phyloP scores from a whole-genome alignment of 2,797 vertebrate species.

The Hephaestus fuliginosus region DNA sequence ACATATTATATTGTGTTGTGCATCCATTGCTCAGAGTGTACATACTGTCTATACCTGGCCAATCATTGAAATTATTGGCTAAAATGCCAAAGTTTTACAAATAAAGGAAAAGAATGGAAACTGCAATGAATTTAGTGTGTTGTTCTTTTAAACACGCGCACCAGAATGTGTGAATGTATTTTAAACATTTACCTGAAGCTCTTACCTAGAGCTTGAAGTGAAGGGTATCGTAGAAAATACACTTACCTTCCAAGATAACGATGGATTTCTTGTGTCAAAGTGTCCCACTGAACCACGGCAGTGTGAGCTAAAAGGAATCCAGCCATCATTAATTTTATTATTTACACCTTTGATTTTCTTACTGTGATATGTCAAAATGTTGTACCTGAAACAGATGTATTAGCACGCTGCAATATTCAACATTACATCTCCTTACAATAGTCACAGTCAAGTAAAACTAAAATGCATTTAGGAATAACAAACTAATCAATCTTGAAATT shows the following conservation, averaged over 20 bases:
- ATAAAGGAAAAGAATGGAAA: slow-evolving; percentile 75
- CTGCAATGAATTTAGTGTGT: background rate
- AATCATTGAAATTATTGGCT: slow-evolving; percentile 73
- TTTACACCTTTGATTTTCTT: background rate
- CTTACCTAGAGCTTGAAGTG: background rate
- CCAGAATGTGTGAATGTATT: background rate
- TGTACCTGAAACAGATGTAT: background rate
- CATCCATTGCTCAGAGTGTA: slow-evolving; percentile 71
- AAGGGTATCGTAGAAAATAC: background rate
- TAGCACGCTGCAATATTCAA: background rate
- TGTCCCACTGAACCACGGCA: background rate
- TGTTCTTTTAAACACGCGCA: background rate
- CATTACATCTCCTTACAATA: background rate
- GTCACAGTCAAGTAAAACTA: background rate
- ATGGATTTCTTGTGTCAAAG: background rate
- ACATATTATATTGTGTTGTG: slow-evolving; percentile 68
- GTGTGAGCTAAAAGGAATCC: background rate
- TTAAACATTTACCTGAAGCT: background rate
- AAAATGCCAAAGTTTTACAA: slow-evolving; percentile 83
- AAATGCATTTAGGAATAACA: background rate
- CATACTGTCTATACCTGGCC: slow-evolving; percentile 73
- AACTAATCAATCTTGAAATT: background rate
- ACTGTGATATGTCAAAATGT: background rate
- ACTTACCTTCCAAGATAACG: background rate
- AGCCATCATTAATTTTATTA: background rate